Percentiles rank a stretch among this genome's conserved stretches.
Conservation (phyloP, 2,888 invertebrate genomes). For the Hydraecia micacea region DNA sequence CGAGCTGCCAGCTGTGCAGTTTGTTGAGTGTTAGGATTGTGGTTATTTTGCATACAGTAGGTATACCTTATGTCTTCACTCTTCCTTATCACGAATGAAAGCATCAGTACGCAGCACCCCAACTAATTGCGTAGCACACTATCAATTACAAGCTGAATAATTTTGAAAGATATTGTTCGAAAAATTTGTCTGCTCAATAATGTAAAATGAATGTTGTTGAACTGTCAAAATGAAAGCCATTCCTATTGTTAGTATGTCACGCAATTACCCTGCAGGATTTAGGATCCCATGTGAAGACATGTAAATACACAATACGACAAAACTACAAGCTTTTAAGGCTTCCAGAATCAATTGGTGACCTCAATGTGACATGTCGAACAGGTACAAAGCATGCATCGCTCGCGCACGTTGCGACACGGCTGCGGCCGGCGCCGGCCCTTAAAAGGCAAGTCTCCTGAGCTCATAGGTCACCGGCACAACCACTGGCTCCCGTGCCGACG, state of each 20-base stretch:
- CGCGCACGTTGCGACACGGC: conserved; percentile 75
- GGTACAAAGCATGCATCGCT: conserved; percentile 65
- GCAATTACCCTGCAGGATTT: background rate
- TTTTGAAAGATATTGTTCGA: background rate
- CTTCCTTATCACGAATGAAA: background rate
- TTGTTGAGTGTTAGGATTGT: background rate
- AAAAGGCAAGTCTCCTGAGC: conserved; percentile 83
- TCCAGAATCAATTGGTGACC: conserved; percentile 67
- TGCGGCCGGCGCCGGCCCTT: conserved; percentile 84
- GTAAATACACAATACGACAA: conserved; percentile 14
- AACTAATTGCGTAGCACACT: too few species aligned
- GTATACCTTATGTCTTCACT: background rate
- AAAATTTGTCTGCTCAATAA: background rate
- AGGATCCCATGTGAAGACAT: background rate
- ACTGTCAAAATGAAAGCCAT: background rate
- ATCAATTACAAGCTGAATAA: too few species aligned
- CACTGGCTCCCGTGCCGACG: conserved; percentile 65
- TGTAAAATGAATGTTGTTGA: background rate
- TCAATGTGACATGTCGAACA: conserved; percentile 64
- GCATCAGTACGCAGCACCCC: too few species aligned
- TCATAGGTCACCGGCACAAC: conserved; percentile 84
- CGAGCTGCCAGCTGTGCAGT: background rate
- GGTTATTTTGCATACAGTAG: background rate
- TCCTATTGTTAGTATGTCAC: background rate
- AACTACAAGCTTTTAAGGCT: conserved; percentile 30